Evolutionary conservation across 2,888 invertebrate genomes (phyloP).

Genomic region (Slavum lentiscoides): DNA sequence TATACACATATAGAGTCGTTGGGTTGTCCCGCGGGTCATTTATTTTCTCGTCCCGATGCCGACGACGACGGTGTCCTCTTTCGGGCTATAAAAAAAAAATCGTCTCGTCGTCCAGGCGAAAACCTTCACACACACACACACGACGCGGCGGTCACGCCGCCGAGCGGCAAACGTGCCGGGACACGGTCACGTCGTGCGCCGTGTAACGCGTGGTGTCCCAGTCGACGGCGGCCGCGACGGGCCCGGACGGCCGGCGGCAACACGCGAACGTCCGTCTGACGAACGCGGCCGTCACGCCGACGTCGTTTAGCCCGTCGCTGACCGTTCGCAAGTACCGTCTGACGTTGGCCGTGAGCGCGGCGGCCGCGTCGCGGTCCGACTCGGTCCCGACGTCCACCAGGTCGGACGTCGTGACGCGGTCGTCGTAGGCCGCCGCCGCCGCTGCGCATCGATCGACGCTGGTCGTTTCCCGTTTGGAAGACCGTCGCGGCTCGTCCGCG

Average conservation of each 20-base stretch:
- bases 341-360: conserved; percentile 15
- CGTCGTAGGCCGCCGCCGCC: neutral
- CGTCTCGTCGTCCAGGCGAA: too few species aligned
- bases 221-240: neutral
- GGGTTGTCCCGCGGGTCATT: too few species aligned
- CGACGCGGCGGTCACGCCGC: too few species aligned
- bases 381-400: conserved; percentile 2
- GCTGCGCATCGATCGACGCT: neutral
- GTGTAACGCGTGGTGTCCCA: conserved; percentile 2
- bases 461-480: conserved; percentile 1
- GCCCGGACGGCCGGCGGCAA: neutral
- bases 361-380: neutral
- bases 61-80: too few species aligned
- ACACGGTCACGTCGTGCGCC: neutral
- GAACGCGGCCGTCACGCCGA: conserved; percentile 34
- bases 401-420: conserved; percentile 14
- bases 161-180: conserved; percentile 24
- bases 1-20: too few species aligned
- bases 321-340: conserved; percentile 27
- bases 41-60: too few species aligned
- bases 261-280: conserved; percentile 34
- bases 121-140: too few species aligned
- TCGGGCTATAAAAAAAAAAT: too few species aligned
- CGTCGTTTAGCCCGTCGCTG: conserved; percentile 39
- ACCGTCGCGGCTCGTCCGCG: neutral